Evolutionary conservation across 2,113 vertebrate genomes (phyloP).

Genomic region (Austrofundulus limnaeus): DNA sequence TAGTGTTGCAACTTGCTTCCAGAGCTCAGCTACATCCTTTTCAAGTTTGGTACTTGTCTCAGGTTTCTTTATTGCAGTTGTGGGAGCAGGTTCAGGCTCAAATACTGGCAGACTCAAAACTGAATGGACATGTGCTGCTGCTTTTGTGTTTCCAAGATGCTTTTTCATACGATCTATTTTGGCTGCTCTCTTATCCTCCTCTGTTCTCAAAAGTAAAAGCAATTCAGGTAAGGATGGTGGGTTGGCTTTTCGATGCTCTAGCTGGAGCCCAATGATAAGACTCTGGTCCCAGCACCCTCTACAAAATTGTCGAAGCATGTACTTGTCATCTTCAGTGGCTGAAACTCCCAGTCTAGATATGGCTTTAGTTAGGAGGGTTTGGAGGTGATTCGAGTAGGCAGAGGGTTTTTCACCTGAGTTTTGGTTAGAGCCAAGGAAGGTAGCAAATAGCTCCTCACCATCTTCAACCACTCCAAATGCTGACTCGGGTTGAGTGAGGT

Average conservation of each 20-base stretch:
- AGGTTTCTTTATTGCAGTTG: background rate
- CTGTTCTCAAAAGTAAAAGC: background rate
- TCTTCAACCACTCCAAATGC: constrained; percentile 3
- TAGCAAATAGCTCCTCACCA: background rate
- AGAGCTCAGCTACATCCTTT: background rate
- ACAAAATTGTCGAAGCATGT: background rate
- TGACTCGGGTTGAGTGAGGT: background rate
- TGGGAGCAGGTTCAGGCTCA: background rate
- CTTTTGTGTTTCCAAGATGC: background rate
- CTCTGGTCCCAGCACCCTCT: constrained; percentile 4
- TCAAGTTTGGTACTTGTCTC: background rate
- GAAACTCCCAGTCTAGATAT: background rate
- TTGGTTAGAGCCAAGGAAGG: background rate
- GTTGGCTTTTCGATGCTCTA: background rate
- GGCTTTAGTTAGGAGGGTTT: background rate
- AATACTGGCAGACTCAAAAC: background rate
- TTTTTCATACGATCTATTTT: background rate
- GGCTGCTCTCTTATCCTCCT: background rate
- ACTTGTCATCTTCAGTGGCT: background rate
- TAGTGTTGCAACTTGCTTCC: background rate
- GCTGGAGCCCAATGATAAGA: background rate
- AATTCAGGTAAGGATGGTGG: background rate
- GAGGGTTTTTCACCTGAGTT: constrained; percentile 4
- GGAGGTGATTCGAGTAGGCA: background rate
- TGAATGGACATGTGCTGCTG: background rate